These are phyloP conservation scores for Oreotragus oreotragus DNA, from an alignment of 2,113 vertebrate species.

Conservation along the genomic window DNA sequence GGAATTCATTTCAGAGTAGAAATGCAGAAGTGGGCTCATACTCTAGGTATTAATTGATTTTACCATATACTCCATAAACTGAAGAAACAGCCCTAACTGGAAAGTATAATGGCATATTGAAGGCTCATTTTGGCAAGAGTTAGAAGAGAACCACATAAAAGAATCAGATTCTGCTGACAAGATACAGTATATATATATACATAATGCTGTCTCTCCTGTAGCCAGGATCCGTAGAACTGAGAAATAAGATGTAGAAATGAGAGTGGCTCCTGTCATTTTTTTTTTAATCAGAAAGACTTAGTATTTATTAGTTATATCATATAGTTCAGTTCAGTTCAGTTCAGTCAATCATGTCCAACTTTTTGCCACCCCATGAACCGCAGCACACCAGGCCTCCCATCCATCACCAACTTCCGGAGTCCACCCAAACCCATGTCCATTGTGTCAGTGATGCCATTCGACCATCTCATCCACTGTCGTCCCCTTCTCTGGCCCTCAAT, in stretches of 20 bases:
- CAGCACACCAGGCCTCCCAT: neutral
- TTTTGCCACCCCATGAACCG: fast-evolving
- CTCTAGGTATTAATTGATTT: neutral
- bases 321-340: neutral
- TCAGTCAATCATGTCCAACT: neutral
- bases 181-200: neutral
- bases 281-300: neutral
- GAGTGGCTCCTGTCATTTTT: neutral
- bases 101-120: neutral
- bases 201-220: neutral
- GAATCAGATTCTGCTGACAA: neutral
- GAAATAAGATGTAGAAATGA: neutral
- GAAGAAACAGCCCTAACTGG: neutral
- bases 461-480: neutral
- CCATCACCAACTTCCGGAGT: neutral
- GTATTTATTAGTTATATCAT: neutral
- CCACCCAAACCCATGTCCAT: neutral
- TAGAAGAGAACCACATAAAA: neutral
- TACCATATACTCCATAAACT: neutral
- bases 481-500: neutral
- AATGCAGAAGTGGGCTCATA: neutral
- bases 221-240: neutral
- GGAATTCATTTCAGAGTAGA: neutral
- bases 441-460: neutral
- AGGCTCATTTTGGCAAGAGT: neutral